A percentile compares a stretch with the other conserved stretches of the same genome.
phyloP scores from a whole-genome alignment of 1,140 invertebrate genomes.

The Hestina assimilis region DNA sequence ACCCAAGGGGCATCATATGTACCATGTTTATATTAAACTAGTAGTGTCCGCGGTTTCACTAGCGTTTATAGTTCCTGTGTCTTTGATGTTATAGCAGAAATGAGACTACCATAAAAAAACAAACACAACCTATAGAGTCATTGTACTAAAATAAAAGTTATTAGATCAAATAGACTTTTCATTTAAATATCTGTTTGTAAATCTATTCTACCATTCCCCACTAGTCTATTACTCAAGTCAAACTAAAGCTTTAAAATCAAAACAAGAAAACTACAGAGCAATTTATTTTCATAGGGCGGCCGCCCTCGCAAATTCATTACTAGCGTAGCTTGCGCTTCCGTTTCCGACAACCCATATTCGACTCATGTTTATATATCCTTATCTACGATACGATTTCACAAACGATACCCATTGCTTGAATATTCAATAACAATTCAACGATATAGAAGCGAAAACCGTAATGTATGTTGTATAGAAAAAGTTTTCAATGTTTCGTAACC shows the following conservation, averaged over 20 bases:
- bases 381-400: neutral
- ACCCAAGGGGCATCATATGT: too few relatives aligned
- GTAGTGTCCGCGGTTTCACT: too few relatives aligned
- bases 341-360: conserved; percentile 48
- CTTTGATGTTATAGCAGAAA: too few relatives aligned
- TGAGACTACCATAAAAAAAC: too few relatives aligned
- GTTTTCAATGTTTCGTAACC: neutral
- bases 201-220: conserved; percentile 4
- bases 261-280: conserved; percentile 55
- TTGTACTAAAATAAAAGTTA: neutral
- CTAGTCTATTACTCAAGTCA: conserved; percentile 31
- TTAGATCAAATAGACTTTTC: neutral
- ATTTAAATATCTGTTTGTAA: neutral
- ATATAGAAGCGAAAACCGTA: conserved; percentile 1
- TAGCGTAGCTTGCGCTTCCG: conserved; percentile 67
- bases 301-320: conserved; percentile 75
- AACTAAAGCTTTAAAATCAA: conserved; percentile 57
- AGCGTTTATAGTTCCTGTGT: too few relatives aligned
- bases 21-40: too few relatives aligned
- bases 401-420: conserved; percentile 33
- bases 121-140: too few relatives aligned
- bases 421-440: neutral
- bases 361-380: conserved; percentile 23
- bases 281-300: conserved; percentile 68
- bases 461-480: conserved; percentile 19